Evolutionary conservation across 2,888 invertebrate species (phyloP), one percentile per base, ranked within the genome.

Genomic region (Plagiodera versicolora): DNA sequence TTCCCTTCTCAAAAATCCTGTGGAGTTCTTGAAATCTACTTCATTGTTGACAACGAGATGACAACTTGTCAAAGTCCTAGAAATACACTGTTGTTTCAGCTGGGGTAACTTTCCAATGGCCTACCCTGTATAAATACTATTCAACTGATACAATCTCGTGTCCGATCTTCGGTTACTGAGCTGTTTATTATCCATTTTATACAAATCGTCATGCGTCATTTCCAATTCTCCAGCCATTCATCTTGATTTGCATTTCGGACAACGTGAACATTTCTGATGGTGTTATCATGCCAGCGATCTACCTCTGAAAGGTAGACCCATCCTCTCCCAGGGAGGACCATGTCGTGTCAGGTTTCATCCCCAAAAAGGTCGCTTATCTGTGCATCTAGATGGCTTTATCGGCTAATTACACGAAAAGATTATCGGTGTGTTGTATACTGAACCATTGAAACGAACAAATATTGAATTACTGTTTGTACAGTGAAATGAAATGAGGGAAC

Each of bases 341-440:
- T 58, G 47, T 52, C 58, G 39, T 58, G 63, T 65, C 62, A 52
- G 46, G 57, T 65, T 62, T 65, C 65, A 60, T 58, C 58, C 53
- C 58, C 30, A 24, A 51, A 24, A 18, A 39, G 24, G 53, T 14
- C 53, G 9, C 20, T 45, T 53, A 53, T 53, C 53, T 53, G 24
- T 24, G 35, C 53, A 53, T 53, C 53, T 39, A 39, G 39, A 39
- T n/a, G 39, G n/a, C 39, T 39, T 39, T n/a, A 39, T 39, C 39
- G n/a, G 14, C 39, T 39, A 14, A 39, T 39, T 39, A 39, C 39
- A 39, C 14, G 39, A 39, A n/a, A 11, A n/a, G 14, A 39, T 11
- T 39, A n/a, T 39, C 39, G 11, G 6, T 10, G 11, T 9, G 8
- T 32, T 10, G 10, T 10, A 39, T 39, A n/a, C 3, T 14, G 14